Conservation (phyloP, 2,113 vertebrate species). For the Chauna torquata region DNA sequence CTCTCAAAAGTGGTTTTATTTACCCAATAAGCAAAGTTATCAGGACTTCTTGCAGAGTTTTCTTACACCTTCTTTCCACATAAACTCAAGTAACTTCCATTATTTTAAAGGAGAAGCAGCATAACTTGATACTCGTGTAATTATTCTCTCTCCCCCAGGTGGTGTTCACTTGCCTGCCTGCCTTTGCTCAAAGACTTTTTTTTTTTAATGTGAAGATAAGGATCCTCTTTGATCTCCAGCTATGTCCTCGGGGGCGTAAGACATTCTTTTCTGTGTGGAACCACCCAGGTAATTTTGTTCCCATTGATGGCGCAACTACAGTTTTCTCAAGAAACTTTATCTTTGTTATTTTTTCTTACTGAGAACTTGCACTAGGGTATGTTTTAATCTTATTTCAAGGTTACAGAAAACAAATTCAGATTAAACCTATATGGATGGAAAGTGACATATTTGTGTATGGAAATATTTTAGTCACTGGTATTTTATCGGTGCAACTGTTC, state of each 20-base stretch:
- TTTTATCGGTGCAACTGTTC: background rate
- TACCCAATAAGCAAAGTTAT: background rate
- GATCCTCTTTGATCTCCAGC: constrained; percentile 38
- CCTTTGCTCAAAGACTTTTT: background rate
- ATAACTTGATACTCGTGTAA: constrained; percentile 1
- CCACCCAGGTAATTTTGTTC: background rate
- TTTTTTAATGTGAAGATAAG: background rate
- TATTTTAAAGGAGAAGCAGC: background rate
- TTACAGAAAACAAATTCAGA: background rate
- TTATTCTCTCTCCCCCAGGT: constrained; percentile 47
- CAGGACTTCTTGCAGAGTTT: background rate
- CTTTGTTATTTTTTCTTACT: background rate
- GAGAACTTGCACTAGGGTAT: background rate
- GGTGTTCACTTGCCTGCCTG: background rate
- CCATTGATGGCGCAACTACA: background rate
- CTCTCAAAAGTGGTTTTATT: background rate
- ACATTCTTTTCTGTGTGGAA: background rate
- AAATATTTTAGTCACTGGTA: background rate
- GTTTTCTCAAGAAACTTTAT: background rate
- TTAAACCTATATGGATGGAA: background rate
- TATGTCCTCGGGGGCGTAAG: background rate
- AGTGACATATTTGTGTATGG: background rate
- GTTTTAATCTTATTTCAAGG: background rate
- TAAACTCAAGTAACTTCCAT: background rate
- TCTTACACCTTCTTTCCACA: background rate